Evolutionary conservation across 1,140 invertebrate genomes (phyloP), one percentile per base, ranked within the genome.

Genomic region (Pentalonia nigronervosa): DNA sequence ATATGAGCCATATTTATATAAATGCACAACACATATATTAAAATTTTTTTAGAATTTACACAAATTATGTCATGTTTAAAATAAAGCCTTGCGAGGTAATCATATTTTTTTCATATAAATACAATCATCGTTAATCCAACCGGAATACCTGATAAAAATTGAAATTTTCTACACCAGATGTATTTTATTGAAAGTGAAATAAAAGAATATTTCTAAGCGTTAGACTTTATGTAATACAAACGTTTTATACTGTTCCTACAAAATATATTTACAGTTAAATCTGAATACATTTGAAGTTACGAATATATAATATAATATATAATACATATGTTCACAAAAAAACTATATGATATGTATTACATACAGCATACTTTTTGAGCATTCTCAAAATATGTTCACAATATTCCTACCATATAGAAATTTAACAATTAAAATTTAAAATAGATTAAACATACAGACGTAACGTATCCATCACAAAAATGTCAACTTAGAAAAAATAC

Each of bases 201-300:
- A 76, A 76, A 76, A 76, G 3, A 17, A 76, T 76, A 76, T 76
- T 76, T 76, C 60, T 76, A 76, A n/a, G n/a, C 60, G 14, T 76
- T 76, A n/a, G 11, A 76, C 60, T 76, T 76, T 76, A 76, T 76
- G 14, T 76, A n/a, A 76, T 76, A n/a, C 60, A 76, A n/a, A n/a
- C n/a, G 60, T 17, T 9, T 14, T 67, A 67, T 67, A 67, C n/a
- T 76, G 60, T 76, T n/a, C n/a, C 14, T 76, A 76, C 60, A 76
- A 76, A n/a, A 76, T 34, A 6, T 76, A 7, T 76, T 76, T 76
- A n/a, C 30, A n/a, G 30, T 76, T n/a, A n/a, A n/a, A 76, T 76
- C n/a, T 76, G n/a, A 76, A 76, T 76, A 76, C n/a, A 76, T 76
- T n/a, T 76, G 60, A n/a, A 76, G n/a, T n/a, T 76, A 67, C 60